A percentile compares a stretch with the other conserved stretches of the same genome.
phyloP scores from a whole-genome alignment of 1,140 invertebrate species.

The Heliconius hewitsoni region DNA sequence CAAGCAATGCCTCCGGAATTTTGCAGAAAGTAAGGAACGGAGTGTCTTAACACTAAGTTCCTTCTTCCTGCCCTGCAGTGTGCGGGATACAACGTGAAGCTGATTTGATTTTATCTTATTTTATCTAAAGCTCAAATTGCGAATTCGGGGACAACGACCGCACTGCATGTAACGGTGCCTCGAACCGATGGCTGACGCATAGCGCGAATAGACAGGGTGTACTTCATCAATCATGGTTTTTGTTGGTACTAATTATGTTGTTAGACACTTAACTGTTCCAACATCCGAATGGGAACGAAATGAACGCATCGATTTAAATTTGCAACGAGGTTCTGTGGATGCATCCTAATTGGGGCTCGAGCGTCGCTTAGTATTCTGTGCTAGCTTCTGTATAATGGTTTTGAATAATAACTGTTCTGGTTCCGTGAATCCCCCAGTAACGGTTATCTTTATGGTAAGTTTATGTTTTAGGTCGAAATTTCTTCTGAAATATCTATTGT shows the following conservation, averaged over 20 bases:
- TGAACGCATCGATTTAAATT: constrained; percentile 4
- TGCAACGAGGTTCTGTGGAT: not conserved
- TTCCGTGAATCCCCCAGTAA: not conserved
- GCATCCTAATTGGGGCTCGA: not conserved
- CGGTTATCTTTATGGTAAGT: too few species aligned
- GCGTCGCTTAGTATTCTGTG: not conserved
- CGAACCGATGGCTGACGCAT: constrained; percentile 3
- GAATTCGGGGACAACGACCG: constrained; percentile 34
- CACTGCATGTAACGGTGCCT: constrained; percentile 26
- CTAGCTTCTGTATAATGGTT: not conserved
- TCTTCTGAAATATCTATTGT: too few species aligned
- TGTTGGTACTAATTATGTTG: constrained; percentile 28
- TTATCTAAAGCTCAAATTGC: constrained; percentile 12
- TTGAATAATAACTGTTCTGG: constrained; percentile 2
- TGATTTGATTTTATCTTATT: not conserved
- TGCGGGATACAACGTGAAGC: too few species aligned
- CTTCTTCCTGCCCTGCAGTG: too few species aligned
- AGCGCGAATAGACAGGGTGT: constrained; percentile 27
- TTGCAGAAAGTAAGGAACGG: too few species aligned
- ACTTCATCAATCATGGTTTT: constrained; percentile 33
- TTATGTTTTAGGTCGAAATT: too few species aligned
- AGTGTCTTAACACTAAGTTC: too few species aligned
- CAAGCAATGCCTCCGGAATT: too few species aligned
- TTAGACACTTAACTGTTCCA: constrained; percentile 7
- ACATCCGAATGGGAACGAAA: not conserved